Evolutionary conservation across 2,113 vertebrate species (phyloP), one percentile per base, ranked within the genome.

Genomic region (Aptenodytes forsteri): DNA sequence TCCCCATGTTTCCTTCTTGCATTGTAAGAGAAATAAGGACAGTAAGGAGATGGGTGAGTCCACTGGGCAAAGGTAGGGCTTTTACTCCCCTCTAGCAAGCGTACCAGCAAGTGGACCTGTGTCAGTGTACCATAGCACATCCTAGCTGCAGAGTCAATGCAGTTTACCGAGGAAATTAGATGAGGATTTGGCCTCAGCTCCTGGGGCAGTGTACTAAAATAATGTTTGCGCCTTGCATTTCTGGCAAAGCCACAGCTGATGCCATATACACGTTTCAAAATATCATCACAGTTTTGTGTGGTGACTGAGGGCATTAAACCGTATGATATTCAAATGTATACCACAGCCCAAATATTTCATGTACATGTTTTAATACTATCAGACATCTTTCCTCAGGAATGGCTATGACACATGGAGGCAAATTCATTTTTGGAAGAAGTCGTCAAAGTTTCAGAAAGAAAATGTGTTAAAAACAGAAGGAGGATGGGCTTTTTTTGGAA

Each of bases 231-330:
- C 14, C 59, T 67, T 38, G 36, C 22, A 22, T 54, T 77, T 82
- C 44, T 42, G 29, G 64, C 20, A 83, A 67, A 54, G 32, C 25
- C 49, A 36, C 42, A 20, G 30, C 44, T 64, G 62, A n/a, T 81
- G 54, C 34, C 29, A 15, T 6, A 19, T 5, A 58, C 8, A 2
- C 7, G 11, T 21, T 65, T 71, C 69, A 54, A 49, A 83, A 23
- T 11, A 32, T 4, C 36, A 16, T 4, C 11, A 13, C 12, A n/a
- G 71, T 16, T 79, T 32, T 61, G 6, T 7, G 0, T 0, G 0
- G 18, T 52, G 61, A 19, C 64, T 27, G n/a, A 82, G 52, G 49
- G 26, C 27, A 56, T 64, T 71, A 78, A 67, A 15, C 18, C 4
- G 0, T 40, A 17, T 1, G 0, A 34, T 55, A 87, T 29, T 79